A percentile compares a stretch with the other conserved stretches of the same genome.
These are phyloP conservation scores for Sialia sialis DNA, from an alignment of 2,113 vertebrate genomes.

Conservation along the genomic window DNA sequence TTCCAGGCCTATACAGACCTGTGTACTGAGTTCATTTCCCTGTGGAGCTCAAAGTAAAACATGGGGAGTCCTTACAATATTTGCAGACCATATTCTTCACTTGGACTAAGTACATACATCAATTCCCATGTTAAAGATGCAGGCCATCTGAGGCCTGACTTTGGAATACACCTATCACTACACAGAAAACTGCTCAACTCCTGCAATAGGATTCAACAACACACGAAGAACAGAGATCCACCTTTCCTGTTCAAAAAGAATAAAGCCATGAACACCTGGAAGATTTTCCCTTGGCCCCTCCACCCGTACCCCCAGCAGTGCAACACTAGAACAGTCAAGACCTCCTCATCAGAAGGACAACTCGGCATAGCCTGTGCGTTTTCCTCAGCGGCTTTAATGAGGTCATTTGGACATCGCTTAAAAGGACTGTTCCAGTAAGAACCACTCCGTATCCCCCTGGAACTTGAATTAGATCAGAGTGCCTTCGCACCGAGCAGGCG, in stretches of 20 bases:
- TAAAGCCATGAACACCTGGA: background rate
- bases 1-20: background rate
- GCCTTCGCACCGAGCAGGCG: background rate
- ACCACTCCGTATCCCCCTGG: background rate
- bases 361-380: background rate
- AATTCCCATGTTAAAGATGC: background rate
- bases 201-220: background rate
- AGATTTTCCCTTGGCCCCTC: background rate
- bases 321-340: background rate
- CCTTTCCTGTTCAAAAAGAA: background rate
- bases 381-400: background rate
- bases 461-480: background rate
- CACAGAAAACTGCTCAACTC: background rate
- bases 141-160: background rate
- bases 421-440: background rate
- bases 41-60: background rate
- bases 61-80: background rate
- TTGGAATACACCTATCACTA: accelerated
- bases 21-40: background rate
- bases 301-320: background rate
- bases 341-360: background rate
- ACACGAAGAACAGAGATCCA: background rate
- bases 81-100: background rate
- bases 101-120: background rate
- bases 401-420: background rate